Percentiles rank a stretch among this genome's conserved stretches.
phyloP scores from a whole-genome alignment of 2,888 invertebrate species.

The Trimorus sp. region DNA sequence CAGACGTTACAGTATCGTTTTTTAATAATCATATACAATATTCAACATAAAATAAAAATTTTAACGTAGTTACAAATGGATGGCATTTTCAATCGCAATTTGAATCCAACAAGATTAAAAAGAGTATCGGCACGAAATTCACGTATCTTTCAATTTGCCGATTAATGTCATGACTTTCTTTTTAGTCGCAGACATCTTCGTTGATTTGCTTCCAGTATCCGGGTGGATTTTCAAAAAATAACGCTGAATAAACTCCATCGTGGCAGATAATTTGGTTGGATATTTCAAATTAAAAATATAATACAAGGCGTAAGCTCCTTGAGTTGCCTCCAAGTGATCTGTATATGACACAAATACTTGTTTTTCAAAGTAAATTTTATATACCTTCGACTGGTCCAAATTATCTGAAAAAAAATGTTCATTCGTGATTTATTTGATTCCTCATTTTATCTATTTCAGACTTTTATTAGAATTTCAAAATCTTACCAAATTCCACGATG shows the following conservation, averaged over 20 bases:
- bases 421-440: too few relatives aligned
- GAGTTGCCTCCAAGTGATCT: conserved; percentile 8
- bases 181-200: conserved; percentile 13
- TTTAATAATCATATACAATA: too few relatives aligned
- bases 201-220: conserved; percentile 22
- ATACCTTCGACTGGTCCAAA: not conserved
- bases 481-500: conserved; percentile 2
- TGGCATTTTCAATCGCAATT: too few relatives aligned
- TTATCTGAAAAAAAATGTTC: not conserved
- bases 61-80: too few relatives aligned
- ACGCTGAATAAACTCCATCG: conserved; percentile 23
- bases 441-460: not conserved
- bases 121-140: too few relatives aligned
- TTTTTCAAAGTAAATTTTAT: conserved; percentile 17
- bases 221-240: conserved; percentile 26
- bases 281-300: conserved; percentile 27
- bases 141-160: conserved; percentile 12
- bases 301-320: conserved; percentile 14
- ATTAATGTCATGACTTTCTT: conserved; percentile 21
- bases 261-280: conserved; percentile 20
- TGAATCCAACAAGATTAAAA: too few relatives aligned
- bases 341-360: not conserved
- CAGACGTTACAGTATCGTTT: too few relatives aligned
- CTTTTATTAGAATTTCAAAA: not conserved
- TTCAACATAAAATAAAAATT: too few relatives aligned